Evolutionary conservation across 2,113 vertebrate species (phyloP).

Genomic region (Chaetorhynchus papuensis): DNA sequence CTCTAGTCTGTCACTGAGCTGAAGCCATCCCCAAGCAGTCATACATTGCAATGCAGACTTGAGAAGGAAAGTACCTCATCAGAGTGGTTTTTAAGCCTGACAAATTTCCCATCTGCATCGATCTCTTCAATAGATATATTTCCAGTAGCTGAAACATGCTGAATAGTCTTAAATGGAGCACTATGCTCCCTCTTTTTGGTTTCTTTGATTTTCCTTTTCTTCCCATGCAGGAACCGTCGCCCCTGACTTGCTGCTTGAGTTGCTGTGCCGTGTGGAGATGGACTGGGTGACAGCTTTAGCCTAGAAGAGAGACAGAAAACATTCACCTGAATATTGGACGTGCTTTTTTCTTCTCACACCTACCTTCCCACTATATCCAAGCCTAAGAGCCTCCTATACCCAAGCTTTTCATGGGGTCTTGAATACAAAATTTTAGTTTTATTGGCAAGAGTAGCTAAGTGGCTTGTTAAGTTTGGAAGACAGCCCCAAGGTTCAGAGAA

Average conservation of each 20-base stretch:
- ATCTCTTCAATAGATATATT: slow-evolving; percentile 78
- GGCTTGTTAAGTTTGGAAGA: background rate
- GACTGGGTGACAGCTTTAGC: slow-evolving; percentile 75
- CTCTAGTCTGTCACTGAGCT: background rate
- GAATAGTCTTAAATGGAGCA: slow-evolving; percentile 62
- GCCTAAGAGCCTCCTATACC: background rate
- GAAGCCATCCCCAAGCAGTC: background rate
- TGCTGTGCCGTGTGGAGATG: slow-evolving; percentile 13
- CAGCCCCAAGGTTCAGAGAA: background rate
- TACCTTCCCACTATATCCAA: background rate
- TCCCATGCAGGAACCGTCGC: slow-evolving; percentile 49
- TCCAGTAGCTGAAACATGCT: slow-evolving; percentile 60
- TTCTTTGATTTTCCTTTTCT: slow-evolving; percentile 78
- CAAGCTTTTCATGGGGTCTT: background rate
- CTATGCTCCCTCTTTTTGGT: background rate
- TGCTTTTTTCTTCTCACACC: background rate
- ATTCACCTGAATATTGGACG: background rate
- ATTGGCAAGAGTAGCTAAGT: background rate
- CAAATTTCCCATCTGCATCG: slow-evolving; percentile 75
- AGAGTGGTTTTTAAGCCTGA: slow-evolving; percentile 79
- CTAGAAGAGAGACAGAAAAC: slow-evolving; percentile 46
- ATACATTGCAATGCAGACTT: background rate
- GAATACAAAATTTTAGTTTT: background rate
- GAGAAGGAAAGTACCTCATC: slow-evolving; percentile 53
- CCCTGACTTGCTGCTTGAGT: slow-evolving; percentile 44